Percentiles rank a stretch among this genome's conserved stretches.
Evolutionary conservation across 1,140 invertebrate genomes (phyloP).

Genomic region (Acyrthosiphon pisum): DNA sequence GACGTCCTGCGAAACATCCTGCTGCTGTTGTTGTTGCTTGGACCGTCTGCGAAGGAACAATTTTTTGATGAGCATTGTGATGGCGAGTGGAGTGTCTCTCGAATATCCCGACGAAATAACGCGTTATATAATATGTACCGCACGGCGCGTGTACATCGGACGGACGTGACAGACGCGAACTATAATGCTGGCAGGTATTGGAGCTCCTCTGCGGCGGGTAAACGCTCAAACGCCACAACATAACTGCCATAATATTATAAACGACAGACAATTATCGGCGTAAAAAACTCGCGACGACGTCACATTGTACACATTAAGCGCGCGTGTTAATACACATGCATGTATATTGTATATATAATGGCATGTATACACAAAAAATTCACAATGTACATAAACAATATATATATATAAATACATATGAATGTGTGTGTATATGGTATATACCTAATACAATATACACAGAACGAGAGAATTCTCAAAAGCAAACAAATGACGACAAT

Average conservation of each 20-base stretch:
- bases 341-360: neutral
- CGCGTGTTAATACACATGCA: conserved; percentile 20
- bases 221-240: conserved; percentile 22
- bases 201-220: too few relatives aligned
- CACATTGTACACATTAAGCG: conserved; percentile 10
- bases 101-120: neutral
- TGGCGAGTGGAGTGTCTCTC: neutral
- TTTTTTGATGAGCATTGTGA: conserved; percentile 34
- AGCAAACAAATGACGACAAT: conserved; percentile 55
- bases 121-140: neutral
- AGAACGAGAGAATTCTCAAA: conserved; percentile 39
- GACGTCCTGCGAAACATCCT: neutral
- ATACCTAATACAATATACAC: neutral
- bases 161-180: neutral
- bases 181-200: neutral
- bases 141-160: neutral
- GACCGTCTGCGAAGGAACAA: neutral
- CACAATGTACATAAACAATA: neutral
- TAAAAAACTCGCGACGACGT: conserved; percentile 24
- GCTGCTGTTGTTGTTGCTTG: conserved; percentile 9
- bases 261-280: neutral
- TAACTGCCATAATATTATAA: neutral
- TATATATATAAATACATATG: neutral
- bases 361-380: neutral
- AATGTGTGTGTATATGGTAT: neutral